phyloP scores from a whole-genome alignment of 1,140 invertebrate genomes.

The Proctacanthus coquilletti region DNA sequence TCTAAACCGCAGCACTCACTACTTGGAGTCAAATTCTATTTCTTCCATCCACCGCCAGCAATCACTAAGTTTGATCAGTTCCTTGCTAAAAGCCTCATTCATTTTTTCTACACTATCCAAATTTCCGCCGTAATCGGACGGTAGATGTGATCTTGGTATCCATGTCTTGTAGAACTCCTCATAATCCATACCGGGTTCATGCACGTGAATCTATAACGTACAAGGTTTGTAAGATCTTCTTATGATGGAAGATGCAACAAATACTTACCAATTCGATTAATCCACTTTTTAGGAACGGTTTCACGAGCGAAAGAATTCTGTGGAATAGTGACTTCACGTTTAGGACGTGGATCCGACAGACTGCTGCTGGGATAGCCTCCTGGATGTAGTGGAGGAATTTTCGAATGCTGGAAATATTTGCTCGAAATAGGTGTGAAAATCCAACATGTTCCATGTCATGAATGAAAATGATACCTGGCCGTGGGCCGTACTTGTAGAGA shows the following conservation, averaged over 20 bases:
- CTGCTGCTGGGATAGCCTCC: slow-evolving; percentile 24
- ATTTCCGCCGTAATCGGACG: slow-evolving; percentile 33
- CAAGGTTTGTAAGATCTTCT: background rate
- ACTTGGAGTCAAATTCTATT: background rate
- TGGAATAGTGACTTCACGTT: slow-evolving; percentile 47
- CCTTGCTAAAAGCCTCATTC: slow-evolving; percentile 21
- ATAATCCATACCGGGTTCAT: slow-evolving; percentile 24
- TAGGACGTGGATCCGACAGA: slow-evolving; percentile 38
- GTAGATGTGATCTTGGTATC: slow-evolving; percentile 32
- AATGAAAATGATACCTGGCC: slow-evolving; percentile 40
- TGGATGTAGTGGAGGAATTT: slow-evolving; percentile 35
- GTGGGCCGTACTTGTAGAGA: slow-evolving; percentile 34
- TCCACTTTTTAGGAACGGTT: slow-evolving; percentile 47
- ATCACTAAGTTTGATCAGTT: slow-evolving; percentile 23
- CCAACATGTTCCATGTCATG: slow-evolving; percentile 45
- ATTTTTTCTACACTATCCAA: slow-evolving; percentile 25
- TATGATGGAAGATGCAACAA: background rate
- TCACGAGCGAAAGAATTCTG: slow-evolving; percentile 41
- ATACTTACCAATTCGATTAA: slow-evolving; percentile 39
- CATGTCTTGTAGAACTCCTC: slow-evolving; percentile 27
- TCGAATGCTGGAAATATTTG: slow-evolving; percentile 31
- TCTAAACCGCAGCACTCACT: background rate
- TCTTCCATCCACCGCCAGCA: slow-evolving; percentile 24
- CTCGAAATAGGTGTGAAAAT: slow-evolving; percentile 38
- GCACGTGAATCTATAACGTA: slow-evolving; percentile 30